phyloP scores from a whole-genome alignment of 2,888 invertebrate species.

The Heteromurus nitidus region DNA sequence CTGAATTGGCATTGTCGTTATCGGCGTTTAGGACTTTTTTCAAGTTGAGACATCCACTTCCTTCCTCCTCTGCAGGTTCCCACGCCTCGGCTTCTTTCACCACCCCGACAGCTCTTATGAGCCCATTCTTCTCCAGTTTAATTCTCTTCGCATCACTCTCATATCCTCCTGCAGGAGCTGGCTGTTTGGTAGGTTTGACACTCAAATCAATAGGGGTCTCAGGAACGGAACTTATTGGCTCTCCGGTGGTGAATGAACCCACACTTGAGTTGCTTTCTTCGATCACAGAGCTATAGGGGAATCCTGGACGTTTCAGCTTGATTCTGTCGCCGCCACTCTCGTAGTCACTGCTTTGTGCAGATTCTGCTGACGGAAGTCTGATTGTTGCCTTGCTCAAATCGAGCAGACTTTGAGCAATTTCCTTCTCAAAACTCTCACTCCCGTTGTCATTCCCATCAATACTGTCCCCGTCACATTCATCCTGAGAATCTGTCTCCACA shows the following conservation, averaged over 20 bases:
- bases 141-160: conserved; percentile 58
- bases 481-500: conserved; percentile 72
- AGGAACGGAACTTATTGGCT: conserved; percentile 3
- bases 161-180: neutral
- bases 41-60: conserved; percentile 67
- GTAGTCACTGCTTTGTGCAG: conserved; percentile 37
- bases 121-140: conserved; percentile 67
- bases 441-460: conserved; percentile 73
- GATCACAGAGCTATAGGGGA: conserved; percentile 47
- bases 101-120: conserved; percentile 64
- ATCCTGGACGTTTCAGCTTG: conserved; percentile 28
- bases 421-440: conserved; percentile 75
- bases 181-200: conserved; percentile 49
- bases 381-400: conserved; percentile 78
- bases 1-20: neutral
- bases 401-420: conserved; percentile 86
- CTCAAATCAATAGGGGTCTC: conserved; percentile 72
- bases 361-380: conserved; percentile 50
- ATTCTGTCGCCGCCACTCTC: conserved; percentile 46
- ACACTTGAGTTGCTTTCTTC: conserved; percentile 53
- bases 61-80: conserved; percentile 70
- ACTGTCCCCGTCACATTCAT: conserved; percentile 74
- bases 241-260: conserved; percentile 15
- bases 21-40: conserved; percentile 68
- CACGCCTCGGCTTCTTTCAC: conserved; percentile 71